Base-by-base conservation (phyloP, 2,888 invertebrate species). In the Leucophenga montana region DNA sequence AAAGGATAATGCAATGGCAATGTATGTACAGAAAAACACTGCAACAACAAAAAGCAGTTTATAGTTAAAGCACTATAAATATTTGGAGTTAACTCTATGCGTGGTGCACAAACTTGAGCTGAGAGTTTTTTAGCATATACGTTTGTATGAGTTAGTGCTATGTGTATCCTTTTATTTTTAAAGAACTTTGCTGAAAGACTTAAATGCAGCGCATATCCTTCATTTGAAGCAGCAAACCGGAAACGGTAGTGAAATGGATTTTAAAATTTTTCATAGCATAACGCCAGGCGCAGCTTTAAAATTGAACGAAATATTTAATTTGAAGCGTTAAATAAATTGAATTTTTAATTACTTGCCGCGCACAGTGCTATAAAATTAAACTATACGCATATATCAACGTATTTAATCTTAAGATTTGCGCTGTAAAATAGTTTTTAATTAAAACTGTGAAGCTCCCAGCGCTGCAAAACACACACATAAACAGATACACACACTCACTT, bases 321-420 rank as follows among this genome's bases (percentile, higher is more conserved):
- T 46, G 6, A 11, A 18, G 50, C 50, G 1, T 50, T n/a, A 48
- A 48, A 46, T 64, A 64, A 64, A 64, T 64, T 48, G 48, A 64
- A 64, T 64, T 64, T 64, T 64, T 64, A 64, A 64, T 64, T 64
- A 64, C 14, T 13, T 11, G 44, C 48, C n/a, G 22, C 13, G 62
- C 27, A 4, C 14, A 5, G 22, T 56, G 72, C 57, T 70, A 73
- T 82, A 74, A 81, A 80, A 79, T 59, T 66, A 76, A 81, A 81
- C 81, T 79, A 77, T 71, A 69, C 75, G 75, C 77, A 71, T 75
- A 70, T 70, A 75, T 75, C 75, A 75, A 66, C 56, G 70, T 59
- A 74, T 70, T 82, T 73, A 33, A 73, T 75, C 77, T 75, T 68
- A 75, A 78, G 78, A 69, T 9, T 33, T 46, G 16, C 22, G 20